Base-by-base conservation (phyloP, 2,888 invertebrate genomes). In the Pristionchus fissidentatus region DNA sequence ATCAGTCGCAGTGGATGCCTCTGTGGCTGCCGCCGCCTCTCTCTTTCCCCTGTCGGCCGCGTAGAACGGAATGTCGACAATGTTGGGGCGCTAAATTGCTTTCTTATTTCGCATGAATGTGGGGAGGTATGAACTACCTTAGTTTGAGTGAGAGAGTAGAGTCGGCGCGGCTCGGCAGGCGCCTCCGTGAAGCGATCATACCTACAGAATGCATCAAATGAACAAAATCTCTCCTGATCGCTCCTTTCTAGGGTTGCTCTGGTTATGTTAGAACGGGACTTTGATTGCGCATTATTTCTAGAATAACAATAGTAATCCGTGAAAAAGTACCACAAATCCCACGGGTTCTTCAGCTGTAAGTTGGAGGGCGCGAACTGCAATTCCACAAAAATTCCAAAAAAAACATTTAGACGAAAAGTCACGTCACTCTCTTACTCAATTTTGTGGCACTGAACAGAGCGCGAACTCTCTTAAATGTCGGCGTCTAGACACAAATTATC, bases 11-110 rank as follows among this genome's bases (percentile, higher is more conserved):
- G 55, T 52, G 43, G 80, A 13, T 19, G 32, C 10, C 35, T 41
- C 43, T 41, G 80, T 43, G 4, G 41, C 8, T 15, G 32, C 15
- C 19, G 57, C 80, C 4, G 43, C 60, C 41, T 80, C 43, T 38
- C 80, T 22, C 60, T 80, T 80, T 60, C 43, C 62, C n/a, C 80
- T 7, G 22, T 80, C 60, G 15, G 57, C 80, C 32, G 57, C 80
- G 43, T 80, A 80, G 80, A 29, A 80, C 3, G 80, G 80, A 35
- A 60, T 32, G 29, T 43, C 22, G 4, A 32, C 80, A 1, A 80
- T 80, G 19, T 3, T 80, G 4, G 80, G 80, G 0, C 57, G 41
- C 80, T 80, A 29, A 2, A 55, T 8, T 26, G 32, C 22, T 15
- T 2, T 7, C 13, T 46, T 26, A 43, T 38, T 8, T n/a, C 10